Percentiles rank a stretch among this genome's conserved stretches.
Evolutionary conservation across 1,140 invertebrate genomes (phyloP).

Genomic region (Leptopilina clavipes): DNA sequence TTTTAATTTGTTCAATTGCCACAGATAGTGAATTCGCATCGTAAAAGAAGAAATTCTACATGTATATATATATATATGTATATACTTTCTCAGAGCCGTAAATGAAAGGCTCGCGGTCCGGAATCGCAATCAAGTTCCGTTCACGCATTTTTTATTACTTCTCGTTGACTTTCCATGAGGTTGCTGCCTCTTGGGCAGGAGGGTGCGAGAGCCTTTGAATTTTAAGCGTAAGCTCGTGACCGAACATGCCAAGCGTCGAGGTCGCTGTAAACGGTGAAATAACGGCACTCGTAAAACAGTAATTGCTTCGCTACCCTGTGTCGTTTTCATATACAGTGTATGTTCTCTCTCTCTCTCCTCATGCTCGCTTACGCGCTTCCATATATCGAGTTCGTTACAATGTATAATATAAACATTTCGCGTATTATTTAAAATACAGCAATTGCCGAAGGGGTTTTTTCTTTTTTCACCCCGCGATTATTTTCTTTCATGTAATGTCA

Average conservation of each 20-base stretch:
- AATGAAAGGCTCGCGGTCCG: slow-evolving; percentile 18
- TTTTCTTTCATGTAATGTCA: neutral
- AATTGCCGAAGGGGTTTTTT: neutral
- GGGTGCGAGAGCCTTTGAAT: slow-evolving; percentile 35
- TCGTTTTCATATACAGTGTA: neutral
- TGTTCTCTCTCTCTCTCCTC: no score
- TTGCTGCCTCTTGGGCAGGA: slow-evolving; percentile 14
- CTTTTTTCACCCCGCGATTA: no score
- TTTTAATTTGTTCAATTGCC: slow-evolving; percentile 28
- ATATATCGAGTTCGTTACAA: slow-evolving; percentile 24
- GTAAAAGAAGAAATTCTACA: neutral
- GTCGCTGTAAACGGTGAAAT: slow-evolving; percentile 46
- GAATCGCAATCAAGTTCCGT: slow-evolving; percentile 31
- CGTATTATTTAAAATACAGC: slow-evolving; percentile 5
- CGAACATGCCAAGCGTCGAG: slow-evolving; percentile 43
- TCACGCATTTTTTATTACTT: slow-evolving; percentile 34
- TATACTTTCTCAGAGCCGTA: neutral
- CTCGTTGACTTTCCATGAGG: slow-evolving; percentile 31
- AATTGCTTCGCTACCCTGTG: slow-evolving; percentile 41
- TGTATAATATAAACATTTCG: slow-evolving; percentile 24
- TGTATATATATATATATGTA: no score
- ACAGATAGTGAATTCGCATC: slow-evolving; percentile 9
- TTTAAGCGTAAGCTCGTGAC: slow-evolving; percentile 45
- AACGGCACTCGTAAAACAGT: slow-evolving; percentile 53
- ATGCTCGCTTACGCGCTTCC: neutral